Conservation (phyloP, 2,888 invertebrate genomes). For the Tetrapedia diversipes region DNA sequence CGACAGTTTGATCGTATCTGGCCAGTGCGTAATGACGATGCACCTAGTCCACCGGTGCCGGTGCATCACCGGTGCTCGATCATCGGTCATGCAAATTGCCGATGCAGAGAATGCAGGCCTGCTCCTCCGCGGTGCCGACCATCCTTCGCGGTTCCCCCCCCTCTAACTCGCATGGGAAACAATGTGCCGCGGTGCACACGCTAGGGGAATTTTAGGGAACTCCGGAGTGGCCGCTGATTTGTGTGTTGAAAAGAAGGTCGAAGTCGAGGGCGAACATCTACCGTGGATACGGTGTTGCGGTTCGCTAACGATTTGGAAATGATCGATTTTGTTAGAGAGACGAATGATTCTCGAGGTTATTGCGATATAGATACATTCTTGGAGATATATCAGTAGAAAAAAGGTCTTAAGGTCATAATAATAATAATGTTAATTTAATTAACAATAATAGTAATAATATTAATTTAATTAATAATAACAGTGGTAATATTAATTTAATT, state of each 20-base stretch:
- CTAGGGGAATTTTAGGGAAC: not conserved
- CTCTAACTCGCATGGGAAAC: slow-evolving; percentile 50
- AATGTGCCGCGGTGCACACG: slow-evolving; percentile 1
- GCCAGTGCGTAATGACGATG: slow-evolving; percentile 78
- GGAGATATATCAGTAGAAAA: too few relatives aligned
- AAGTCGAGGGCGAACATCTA: not conserved
- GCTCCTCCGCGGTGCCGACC: slow-evolving; percentile 19
- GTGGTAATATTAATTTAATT: too few relatives aligned
- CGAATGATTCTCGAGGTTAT: too few relatives aligned
- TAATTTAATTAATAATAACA: too few relatives aligned
- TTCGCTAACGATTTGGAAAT: not conserved
- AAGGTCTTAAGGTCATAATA: too few relatives aligned
- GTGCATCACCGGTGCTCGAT: slow-evolving; percentile 69
- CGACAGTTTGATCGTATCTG: slow-evolving; percentile 81
- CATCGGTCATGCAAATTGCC: slow-evolving; percentile 78
- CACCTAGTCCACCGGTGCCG: slow-evolving; percentile 72
- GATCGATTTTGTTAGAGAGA: too few relatives aligned
- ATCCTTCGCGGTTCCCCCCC: not conserved
- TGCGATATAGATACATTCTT: too few relatives aligned
- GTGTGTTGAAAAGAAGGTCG: not conserved
- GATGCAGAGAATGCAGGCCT: slow-evolving; percentile 47
- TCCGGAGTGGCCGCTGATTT: too few relatives aligned
- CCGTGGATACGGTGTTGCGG: too few relatives aligned
- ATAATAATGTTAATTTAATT: too few relatives aligned
- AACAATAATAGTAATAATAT: too few relatives aligned